Conservation (phyloP, 2,113 vertebrate genomes). For the Nothobranchius kuhntae region DNA sequence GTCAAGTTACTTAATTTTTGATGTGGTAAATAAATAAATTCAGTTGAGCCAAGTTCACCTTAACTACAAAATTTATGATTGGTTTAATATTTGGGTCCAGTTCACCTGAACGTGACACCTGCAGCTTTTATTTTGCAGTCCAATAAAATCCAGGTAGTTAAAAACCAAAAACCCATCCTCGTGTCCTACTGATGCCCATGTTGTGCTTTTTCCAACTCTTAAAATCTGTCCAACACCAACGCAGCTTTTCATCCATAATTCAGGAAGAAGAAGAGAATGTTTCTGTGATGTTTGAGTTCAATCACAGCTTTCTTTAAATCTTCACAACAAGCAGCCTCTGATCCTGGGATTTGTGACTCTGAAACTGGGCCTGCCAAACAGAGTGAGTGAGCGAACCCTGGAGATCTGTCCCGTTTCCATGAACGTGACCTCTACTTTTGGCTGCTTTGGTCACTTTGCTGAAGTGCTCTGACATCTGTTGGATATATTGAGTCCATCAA, state of each 20-base stretch:
- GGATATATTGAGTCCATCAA: slow-evolving; percentile 39
- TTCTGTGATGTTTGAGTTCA: neutral
- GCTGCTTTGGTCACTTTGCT: slow-evolving; percentile 24
- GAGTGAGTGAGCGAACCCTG: slow-evolving; percentile 26
- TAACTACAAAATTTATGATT: too few relatives aligned
- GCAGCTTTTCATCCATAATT: neutral
- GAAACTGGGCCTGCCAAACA: neutral
- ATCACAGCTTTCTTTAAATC: neutral
- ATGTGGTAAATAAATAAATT: too few relatives aligned
- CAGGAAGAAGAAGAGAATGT: neutral
- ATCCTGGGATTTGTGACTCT: neutral
- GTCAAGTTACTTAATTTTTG: too few relatives aligned
- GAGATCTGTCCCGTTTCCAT: slow-evolving; percentile 12
- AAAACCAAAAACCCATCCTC: too few relatives aligned
- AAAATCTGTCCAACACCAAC: too few relatives aligned
- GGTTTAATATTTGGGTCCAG: too few relatives aligned
- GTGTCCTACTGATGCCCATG: too few relatives aligned
- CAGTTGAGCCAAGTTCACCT: too few relatives aligned
- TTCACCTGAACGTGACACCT: too few relatives aligned
- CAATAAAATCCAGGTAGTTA: too few relatives aligned
- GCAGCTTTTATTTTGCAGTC: too few relatives aligned
- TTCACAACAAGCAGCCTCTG: neutral
- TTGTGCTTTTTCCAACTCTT: too few relatives aligned
- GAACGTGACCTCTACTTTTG: slow-evolving; percentile 19
- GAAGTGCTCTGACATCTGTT: slow-evolving; percentile 60